Evolutionary conservation across 2,888 invertebrate genomes (phyloP), one percentile per base, ranked within the genome.

Genomic region (Eupithecia subfuscata): DNA sequence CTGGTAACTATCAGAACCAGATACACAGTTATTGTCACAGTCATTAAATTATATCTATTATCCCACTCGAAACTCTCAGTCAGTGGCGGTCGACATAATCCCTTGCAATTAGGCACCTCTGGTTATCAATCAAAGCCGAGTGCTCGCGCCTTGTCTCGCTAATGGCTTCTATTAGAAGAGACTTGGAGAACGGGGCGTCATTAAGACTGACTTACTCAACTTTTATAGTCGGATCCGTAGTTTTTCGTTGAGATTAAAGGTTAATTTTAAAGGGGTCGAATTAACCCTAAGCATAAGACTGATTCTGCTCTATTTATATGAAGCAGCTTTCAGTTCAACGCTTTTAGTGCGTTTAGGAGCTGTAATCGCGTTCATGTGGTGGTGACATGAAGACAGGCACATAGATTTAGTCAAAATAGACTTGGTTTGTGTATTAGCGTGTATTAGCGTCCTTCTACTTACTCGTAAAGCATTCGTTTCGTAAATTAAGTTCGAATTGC

Each of bases 111-210:
- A 76, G 73, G 22, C 69, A 37, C 73, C 40, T 34, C 71, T 48
- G 63, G 48, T 63, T 74, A 78, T 78, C 76, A 77, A 78, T 80
- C 77, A 78, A 74, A 76, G 43, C 34, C 69, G 43, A 67, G 56
- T n/a, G 40, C 68, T 34, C n/a, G 40, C 40, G 40, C 22, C 67
- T 67, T 45, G 71, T n/a, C 45, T 52, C 63, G n/a, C 52, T 52
- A 48, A 69, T 52, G 48, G 69, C 60, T 71, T 74, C 69, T 69
- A 71, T 71, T 37, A 45, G 65, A 67, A 65, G 69, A 69, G 60
- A 69, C 64, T 72, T 43, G 43, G 43, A 43, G 68, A 68, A 43
- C 22, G 22, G 43, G 16, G 14, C 34, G 22, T 64, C 18, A 34
- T 64, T 30, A 18, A 34, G 16, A 64, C 34, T 30, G 2, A 18